These are phyloP conservation scores for Tolmerus cingulatus DNA, from an alignment of 2,888 invertebrate species.

Conservation along the genomic window DNA sequence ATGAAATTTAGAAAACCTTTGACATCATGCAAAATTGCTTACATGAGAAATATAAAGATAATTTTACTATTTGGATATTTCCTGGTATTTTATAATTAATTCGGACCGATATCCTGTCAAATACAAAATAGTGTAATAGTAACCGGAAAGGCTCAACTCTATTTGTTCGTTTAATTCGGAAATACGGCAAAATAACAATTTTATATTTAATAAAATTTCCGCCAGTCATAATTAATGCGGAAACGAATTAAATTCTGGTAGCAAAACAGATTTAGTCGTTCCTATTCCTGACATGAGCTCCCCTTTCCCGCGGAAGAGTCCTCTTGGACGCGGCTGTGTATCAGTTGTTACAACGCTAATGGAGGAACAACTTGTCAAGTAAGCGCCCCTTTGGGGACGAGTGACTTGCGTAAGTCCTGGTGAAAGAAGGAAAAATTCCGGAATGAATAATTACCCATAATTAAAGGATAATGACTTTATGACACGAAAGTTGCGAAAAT, in stretches of 20 bases:
- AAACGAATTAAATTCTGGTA: neutral
- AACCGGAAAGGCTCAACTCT: neutral
- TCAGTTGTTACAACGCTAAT: neutral
- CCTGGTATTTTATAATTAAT: too few species aligned
- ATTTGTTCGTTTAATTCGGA: neutral
- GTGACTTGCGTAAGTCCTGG: constrained; percentile 6
- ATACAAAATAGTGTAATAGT: neutral
- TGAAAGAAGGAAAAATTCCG: constrained; percentile 34
- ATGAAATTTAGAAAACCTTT: too few species aligned
- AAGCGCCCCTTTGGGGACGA: neutral
- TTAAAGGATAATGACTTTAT: constrained; percentile 48
- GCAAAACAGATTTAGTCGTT: constrained; percentile 3
- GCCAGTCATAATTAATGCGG: constrained; percentile 13
- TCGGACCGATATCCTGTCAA: neutral
- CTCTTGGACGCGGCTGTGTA: neutral
- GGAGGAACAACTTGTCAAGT: neutral
- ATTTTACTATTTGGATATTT: too few species aligned
- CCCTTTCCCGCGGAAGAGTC: neutral
- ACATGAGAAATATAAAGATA: too few species aligned
- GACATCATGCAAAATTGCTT: too few species aligned
- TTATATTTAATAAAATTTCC: constrained; percentile 1
- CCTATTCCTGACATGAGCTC: neutral
- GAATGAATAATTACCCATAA: constrained; percentile 47
- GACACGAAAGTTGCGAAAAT: constrained; percentile 43
- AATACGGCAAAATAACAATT: neutral